Evolutionary conservation across 1,140 invertebrate species (phyloP), one percentile per base, ranked within the genome.

Genomic region (Drosophila takahashii): DNA sequence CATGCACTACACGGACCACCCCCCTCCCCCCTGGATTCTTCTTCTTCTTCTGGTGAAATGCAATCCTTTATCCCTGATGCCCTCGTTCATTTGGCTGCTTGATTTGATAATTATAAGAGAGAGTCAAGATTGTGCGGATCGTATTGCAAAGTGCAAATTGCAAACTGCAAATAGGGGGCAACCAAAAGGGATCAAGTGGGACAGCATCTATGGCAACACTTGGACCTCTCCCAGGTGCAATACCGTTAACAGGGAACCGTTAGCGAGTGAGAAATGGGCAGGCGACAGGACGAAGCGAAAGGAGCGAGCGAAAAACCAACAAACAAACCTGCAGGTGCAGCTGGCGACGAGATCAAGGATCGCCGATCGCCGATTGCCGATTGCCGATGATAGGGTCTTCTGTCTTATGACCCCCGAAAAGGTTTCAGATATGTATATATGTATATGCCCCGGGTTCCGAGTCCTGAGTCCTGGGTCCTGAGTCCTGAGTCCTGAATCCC

Each of bases 61-160:
- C 74, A 77, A 69, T 77, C 74, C 72, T 41, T 75, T 66, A 32
- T 42, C 18, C 69, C 45, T 13, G 26, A 4, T 48, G 26, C 45
- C 26, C 48, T 50, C 4, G 9, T 34, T 5, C 48, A n/a, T 4
- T 51, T 36, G 4, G 53, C 18, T 37, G 16, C 54, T 41, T 86
- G 77, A 86, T 86, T 71, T 85, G 70, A 86, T 86, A 86, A 81
- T 86, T 81, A 86, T 75, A 73, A 73, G 81, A 62, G 41, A 44
- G 41, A 41, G 61, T 57, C 74, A 59, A 62, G 70, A 57, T 39
- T 42, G 27, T 9, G 50, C 18, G 41, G 41, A 69, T 66, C 60
- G 60, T 36, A 27, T 65, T 45, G 62, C 62, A 48, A 45, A 6
- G 9, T 6, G n/a, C 22, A 48, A 45, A 6, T 13, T 6, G n/a